Base-by-base conservation (phyloP, 1,140 invertebrate genomes). In the Drosophila rufa region DNA sequence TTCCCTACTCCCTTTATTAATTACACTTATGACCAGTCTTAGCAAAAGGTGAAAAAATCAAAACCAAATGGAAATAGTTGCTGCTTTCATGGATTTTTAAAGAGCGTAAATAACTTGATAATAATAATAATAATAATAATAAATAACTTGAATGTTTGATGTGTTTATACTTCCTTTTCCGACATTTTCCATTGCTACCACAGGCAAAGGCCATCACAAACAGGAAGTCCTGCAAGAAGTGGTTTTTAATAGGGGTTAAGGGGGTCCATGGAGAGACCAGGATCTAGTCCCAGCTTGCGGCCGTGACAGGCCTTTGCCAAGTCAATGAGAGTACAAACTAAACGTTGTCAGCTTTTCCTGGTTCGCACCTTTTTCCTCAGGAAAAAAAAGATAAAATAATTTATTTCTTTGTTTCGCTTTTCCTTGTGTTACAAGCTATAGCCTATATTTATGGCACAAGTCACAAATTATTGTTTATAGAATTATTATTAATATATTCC, bases 131-230 rank as follows among this genome's bases (percentile, higher is more conserved):
- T 3, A n/a, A n/a, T n/a, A n/a, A 19, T 0, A 4, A 1, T 22
- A 46, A 15, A 5, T 27, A 4, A 15, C 22, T 6, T 25, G 3
- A 25, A 6, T 3, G 2, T 48, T 48, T 1, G 25, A 15, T 3
- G 3, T 11, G 4, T 17, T 12, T 14, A 0, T 14, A 19, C 11
- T 33, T 19, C 0, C 33, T 36, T 53, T 53, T 36, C 15, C n/a
- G n/a, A n/a, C n/a, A n/a, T n/a, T n/a, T n/a, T n/a, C 12, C 30
- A 45, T 4, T 17, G 22, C 25, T 8, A 7, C 33, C 33, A 36
- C 27, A 58, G 19, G 53, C 50, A 43, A 70, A 19, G 58, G 68
- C 45, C 45, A 42, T 42, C 45, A 58, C 33, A 71, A 69, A 57
- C 50, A 69, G 69, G 11, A 70, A 58, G 45, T n/a, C 17, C 53